These are phyloP conservation scores for Drosophila glabriapex DNA, from an alignment of 2,888 invertebrate genomes.

Conservation along the genomic window DNA sequence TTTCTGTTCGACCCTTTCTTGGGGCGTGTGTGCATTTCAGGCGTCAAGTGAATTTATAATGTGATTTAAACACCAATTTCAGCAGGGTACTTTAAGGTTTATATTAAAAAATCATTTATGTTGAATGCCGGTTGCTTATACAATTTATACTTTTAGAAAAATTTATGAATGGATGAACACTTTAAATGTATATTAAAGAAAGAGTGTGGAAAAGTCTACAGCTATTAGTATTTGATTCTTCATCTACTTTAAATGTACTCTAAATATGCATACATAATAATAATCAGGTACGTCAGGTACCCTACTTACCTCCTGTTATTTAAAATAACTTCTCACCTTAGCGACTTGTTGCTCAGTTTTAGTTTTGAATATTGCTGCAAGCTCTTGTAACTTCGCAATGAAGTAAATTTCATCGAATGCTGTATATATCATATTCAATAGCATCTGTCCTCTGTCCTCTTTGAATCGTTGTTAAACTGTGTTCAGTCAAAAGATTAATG, in stretches of 20 bases:
- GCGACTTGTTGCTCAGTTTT: not conserved
- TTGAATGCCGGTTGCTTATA: not conserved
- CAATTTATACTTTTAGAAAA: not conserved
- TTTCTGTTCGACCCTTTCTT: conserved; percentile 4
- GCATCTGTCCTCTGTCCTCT: not conserved
- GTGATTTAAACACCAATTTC: not conserved
- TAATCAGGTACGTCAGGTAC: not conserved
- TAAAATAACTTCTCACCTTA: not conserved
- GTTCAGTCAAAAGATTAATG: not conserved
- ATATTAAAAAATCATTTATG: not conserved
- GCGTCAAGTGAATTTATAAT: conserved; percentile 1
- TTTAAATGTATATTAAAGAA: not conserved
- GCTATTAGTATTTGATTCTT: not conserved
- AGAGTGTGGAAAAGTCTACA: not conserved
- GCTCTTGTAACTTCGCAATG: not conserved
- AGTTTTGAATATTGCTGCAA: not conserved
- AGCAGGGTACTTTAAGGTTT: not conserved
- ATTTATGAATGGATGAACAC: not conserved
- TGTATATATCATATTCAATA: not conserved
- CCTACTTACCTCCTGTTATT: not conserved
- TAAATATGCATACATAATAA: not conserved
- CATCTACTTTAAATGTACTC: not conserved
- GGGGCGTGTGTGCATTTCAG: too few species aligned
- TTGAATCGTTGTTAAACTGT: not conserved
- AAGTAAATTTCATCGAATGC: not conserved